Evolutionary conservation across 2,888 invertebrate genomes (phyloP).

Genomic region (Rhingia rostrata): DNA sequence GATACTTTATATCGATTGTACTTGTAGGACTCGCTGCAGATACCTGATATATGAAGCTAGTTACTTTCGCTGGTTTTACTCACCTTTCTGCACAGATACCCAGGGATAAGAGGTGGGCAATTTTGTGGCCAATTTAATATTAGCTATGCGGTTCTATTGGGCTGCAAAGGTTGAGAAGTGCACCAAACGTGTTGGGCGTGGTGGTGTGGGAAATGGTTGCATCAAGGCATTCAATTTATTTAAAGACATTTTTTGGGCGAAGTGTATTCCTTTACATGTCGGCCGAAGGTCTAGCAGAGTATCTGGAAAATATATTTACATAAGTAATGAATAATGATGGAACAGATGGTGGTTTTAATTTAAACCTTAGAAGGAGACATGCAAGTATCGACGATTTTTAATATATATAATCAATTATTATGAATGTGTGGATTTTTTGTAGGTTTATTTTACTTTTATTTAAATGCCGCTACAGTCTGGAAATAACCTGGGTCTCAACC

Average conservation of each 20-base stretch:
- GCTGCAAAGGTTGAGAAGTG: constrained; percentile 15
- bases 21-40: constrained; percentile 20
- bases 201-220: too few relatives aligned
- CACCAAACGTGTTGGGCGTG: background rate
- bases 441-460: too few relatives aligned
- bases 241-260: too few relatives aligned
- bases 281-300: too few relatives aligned
- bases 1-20: constrained; percentile 40
- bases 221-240: too few relatives aligned
- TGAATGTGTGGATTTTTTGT: too few relatives aligned
- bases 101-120: background rate
- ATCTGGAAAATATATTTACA: constrained; percentile 6
- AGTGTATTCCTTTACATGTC: background rate
- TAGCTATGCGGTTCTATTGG: constrained; percentile 7
- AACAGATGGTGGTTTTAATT: too few relatives aligned
- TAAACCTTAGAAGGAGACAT: too few relatives aligned
- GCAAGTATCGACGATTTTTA: too few relatives aligned
- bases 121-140: background rate
- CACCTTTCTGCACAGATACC: background rate
- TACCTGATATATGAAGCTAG: background rate
- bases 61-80: background rate
- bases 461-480: too few relatives aligned
- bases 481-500: too few relatives aligned
- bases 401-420: too few relatives aligned
- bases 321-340: background rate